A percentile compares a stretch with the other conserved stretches of the same genome.
Evolutionary conservation across 1,140 invertebrate species (phyloP).

Genomic region (Cylas formicarius): DNA sequence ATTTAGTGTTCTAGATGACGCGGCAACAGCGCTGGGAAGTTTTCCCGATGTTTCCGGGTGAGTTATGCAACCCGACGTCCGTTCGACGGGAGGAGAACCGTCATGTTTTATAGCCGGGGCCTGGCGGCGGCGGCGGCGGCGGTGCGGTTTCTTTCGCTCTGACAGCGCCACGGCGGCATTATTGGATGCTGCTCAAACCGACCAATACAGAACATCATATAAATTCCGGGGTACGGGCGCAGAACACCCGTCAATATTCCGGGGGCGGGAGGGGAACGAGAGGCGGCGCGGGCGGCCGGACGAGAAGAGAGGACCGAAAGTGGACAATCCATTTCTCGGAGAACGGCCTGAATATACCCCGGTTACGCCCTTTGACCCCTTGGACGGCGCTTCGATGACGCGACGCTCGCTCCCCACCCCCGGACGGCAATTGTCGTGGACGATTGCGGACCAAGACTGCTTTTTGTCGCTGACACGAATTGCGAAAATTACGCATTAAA

Average conservation of each 20-base stretch:
- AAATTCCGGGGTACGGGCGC: slow-evolving; percentile 33
- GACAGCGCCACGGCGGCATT: slow-evolving; percentile 33
- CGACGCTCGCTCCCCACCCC: too few relatives aligned
- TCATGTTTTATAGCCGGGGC: slow-evolving; percentile 34
- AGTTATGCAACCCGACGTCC: slow-evolving; percentile 19
- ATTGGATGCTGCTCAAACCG: slow-evolving; percentile 35
- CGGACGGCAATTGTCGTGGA: too few relatives aligned
- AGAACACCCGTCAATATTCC: slow-evolving; percentile 34
- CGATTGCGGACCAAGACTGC: too few relatives aligned
- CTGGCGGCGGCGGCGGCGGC: too few relatives aligned
- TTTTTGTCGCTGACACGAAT: too few relatives aligned
- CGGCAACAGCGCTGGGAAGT: slow-evolving; percentile 1
- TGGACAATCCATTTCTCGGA: slow-evolving; percentile 35
- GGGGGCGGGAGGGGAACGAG: slow-evolving; percentile 14
- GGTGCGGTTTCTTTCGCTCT: slow-evolving; percentile 36
- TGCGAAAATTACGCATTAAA: too few relatives aligned
- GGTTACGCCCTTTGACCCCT: slow-evolving; percentile 19
- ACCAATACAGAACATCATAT: slow-evolving; percentile 36
- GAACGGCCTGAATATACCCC: too few relatives aligned
- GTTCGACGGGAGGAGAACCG: slow-evolving; percentile 31
- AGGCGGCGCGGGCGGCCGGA: not conserved
- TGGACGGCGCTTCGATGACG: too few relatives aligned
- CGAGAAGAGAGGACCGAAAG: slow-evolving; percentile 18
- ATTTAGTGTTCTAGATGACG: too few relatives aligned
- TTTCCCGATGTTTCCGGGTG: slow-evolving; percentile 8